Base-by-base conservation (phyloP, 2,113 vertebrate genomes). In the Pelecanoides urinatrix region DNA sequence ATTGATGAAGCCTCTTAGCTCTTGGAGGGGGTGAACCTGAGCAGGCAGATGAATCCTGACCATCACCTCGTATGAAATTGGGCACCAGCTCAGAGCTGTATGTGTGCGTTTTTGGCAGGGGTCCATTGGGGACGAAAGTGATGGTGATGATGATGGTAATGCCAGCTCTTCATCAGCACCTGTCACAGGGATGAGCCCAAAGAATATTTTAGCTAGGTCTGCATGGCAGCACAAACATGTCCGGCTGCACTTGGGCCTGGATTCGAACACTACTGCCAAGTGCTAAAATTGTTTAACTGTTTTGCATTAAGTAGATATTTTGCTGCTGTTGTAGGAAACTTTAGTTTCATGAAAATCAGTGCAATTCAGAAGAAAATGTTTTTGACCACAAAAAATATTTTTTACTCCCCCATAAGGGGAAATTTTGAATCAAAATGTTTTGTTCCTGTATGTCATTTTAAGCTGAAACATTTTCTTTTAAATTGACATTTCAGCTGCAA, bases 401-500 rank as follows among this genome's bases (percentile, higher is more conserved):
- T 92, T 92, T 58, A 66, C 22, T 83, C 80, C 42, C 15, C 56
- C 67, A 76, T 20, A 88, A 78, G 68, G 22, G 27, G 52, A 95
- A 73, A 90, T 88, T 83, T 70, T 71, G 59, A 86, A 77, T 88
- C 71, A 62, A 94, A 94, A 86, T 93, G 45, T 93, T 96, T 94
- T 86, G 34, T 88, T 83, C 75, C 32, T 62, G 1, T 59, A 42
- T 59, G 29, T 66, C 63, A 86, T 42, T 70, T 86, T 75, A 70
- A 76, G 42, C 67, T 71, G 88, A 90, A 94, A 94, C 86, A 79
- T 53, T 95, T 87, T 90, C 58, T 88, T 93, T 76, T 45, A 53
- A 93, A 88, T 52, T 77, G 90, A 92, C 88, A 86, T 95, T 97
- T 96, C 90, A 93, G n/a, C 42, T 79, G 55, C 59, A 92, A 95